Evolutionary conservation across 2,888 invertebrate species (phyloP).

Genomic region (Abrostola tripartita): DNA sequence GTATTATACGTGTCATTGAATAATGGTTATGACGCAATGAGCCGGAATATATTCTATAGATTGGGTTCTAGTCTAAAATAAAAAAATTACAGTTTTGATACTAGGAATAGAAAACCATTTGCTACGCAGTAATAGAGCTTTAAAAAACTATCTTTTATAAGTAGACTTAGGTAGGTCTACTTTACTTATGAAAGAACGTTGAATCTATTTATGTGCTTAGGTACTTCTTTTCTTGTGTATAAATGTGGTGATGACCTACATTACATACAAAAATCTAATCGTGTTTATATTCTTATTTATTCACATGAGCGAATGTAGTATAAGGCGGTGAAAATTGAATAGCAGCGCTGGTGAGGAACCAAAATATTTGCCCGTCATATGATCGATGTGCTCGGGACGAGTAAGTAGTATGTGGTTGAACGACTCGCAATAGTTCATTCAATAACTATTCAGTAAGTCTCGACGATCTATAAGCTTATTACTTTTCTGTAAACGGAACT

Average conservation of each 20-base stretch:
- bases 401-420: constrained; percentile 32
- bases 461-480: constrained; percentile 31
- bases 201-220: too few relatives aligned
- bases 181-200: too few relatives aligned
- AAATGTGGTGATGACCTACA: background rate
- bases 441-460: constrained; percentile 35
- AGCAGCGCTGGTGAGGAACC: constrained; percentile 27
- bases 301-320: constrained; percentile 34
- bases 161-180: too few relatives aligned
- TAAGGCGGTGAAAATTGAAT: constrained; percentile 48
- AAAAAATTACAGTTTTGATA: too few relatives aligned
- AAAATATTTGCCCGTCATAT: constrained; percentile 53
- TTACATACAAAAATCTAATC: background rate
- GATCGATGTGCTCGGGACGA: constrained; percentile 54
- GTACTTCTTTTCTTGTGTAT: too few relatives aligned
- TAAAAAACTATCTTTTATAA: too few relatives aligned
- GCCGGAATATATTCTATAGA: background rate
- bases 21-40: constrained; percentile 35
- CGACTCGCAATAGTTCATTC: constrained; percentile 34
- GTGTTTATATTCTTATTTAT: constrained; percentile 5
- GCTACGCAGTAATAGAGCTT: too few relatives aligned
- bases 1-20: constrained; percentile 42
- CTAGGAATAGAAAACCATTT: too few relatives aligned
- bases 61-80: background rate
- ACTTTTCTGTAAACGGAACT: constrained; percentile 24